Evolutionary conservation across 1,140 invertebrate species (phyloP).

Genomic region (Cylas formicarius): DNA sequence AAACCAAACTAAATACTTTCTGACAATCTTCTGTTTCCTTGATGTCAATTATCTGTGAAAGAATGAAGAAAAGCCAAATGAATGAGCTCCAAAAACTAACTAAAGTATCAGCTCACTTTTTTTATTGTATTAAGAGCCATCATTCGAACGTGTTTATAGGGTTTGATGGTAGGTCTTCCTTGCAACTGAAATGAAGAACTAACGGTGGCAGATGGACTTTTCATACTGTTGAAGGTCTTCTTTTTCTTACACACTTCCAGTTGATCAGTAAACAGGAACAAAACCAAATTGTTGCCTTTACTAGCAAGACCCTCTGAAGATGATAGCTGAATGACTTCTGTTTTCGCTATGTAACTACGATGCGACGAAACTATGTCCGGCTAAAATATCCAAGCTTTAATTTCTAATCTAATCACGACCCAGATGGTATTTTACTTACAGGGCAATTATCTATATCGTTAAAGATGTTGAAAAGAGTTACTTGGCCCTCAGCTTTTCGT

Average conservation of each 20-base stretch:
- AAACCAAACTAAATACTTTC: conserved; percentile 81
- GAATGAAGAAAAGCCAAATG: too few relatives aligned
- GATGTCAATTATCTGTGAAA: conserved; percentile 63
- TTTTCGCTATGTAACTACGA: conserved; percentile 75
- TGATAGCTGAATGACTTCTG: conserved; percentile 81
- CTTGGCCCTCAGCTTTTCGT: conserved; percentile 86
- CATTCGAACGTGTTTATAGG: conserved; percentile 85
- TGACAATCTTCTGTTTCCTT: conserved; percentile 82
- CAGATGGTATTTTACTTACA: conserved; percentile 45
- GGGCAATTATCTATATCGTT: conserved; percentile 98
- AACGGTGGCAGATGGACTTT: conserved; percentile 48
- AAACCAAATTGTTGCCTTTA: conserved; percentile 75
- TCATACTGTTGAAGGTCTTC: conserved; percentile 62
- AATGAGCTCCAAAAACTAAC: too few relatives aligned
- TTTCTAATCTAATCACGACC: background rate
- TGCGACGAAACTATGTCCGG: conserved; percentile 87
- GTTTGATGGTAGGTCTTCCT: conserved; percentile 49
- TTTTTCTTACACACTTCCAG: conserved; percentile 87
- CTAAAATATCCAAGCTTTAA: conserved; percentile 49
- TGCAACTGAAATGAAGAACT: conserved; percentile 22
- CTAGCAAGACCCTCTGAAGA: conserved; percentile 67
- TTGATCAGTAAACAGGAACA: conserved; percentile 91
- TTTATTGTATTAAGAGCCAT: conserved; percentile 82
- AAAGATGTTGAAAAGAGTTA: conserved; percentile 95
- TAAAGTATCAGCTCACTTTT: conserved; percentile 62